Conservation (phyloP, 2,888 invertebrate genomes). For the Trissolcus brochymenae region DNA sequence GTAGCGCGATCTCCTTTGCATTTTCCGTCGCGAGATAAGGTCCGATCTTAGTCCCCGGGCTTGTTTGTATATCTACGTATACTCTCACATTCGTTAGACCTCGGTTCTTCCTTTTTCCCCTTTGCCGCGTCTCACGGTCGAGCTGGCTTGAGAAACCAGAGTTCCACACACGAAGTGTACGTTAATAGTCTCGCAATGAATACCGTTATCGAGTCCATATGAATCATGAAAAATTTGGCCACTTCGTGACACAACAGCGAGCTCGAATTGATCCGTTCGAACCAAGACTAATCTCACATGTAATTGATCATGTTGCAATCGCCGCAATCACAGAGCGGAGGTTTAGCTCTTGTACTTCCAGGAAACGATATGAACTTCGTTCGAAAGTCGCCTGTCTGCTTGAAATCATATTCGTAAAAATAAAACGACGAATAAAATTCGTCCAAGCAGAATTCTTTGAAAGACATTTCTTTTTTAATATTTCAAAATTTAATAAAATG, state of each 20-base stretch:
- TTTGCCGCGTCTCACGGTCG: conserved; percentile 58
- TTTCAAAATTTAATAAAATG: too few relatives aligned
- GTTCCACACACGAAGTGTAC: conserved; percentile 49
- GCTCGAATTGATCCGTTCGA: conserved; percentile 27
- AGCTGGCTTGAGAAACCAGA: conserved; percentile 59
- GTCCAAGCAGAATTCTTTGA: too few relatives aligned
- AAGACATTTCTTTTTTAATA: too few relatives aligned
- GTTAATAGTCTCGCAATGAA: conserved; percentile 46
- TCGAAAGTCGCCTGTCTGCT: too few relatives aligned
- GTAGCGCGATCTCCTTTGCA: conserved; percentile 49
- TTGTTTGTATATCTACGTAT: conserved; percentile 47
- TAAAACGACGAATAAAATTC: too few relatives aligned
- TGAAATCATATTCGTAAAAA: too few relatives aligned
- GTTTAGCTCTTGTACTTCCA: background rate
- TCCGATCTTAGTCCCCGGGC: conserved; percentile 41
- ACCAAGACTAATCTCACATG: conserved; percentile 21
- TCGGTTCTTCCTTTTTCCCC: conserved; percentile 49
- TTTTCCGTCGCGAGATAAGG: conserved; percentile 50
- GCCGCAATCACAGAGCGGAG: too few relatives aligned
- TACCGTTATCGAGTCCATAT: conserved; percentile 64
- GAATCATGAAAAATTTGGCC: conserved; percentile 62
- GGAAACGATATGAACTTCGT: background rate
- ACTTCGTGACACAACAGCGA: conserved; percentile 17
- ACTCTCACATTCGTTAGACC: conserved; percentile 57
- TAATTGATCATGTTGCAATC: conserved; percentile 24